Base-by-base conservation (phyloP, 2,888 invertebrate species). In the Taphrorychus bicolor region DNA sequence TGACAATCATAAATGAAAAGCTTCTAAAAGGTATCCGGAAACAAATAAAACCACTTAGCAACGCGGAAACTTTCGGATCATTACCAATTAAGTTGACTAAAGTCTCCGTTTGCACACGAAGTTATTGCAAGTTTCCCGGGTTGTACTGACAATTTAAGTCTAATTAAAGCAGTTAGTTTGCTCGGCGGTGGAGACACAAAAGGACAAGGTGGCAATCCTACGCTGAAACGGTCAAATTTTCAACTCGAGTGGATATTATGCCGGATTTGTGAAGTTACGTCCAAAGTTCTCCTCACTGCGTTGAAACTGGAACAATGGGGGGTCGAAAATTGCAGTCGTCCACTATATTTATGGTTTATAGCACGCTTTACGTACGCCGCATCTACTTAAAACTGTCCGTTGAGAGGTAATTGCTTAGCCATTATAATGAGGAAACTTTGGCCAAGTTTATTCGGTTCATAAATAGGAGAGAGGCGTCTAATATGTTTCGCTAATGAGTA, bases 161-260 rank as follows among this genome's bases (percentile, higher is more conserved):
- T 49, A 67, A 61, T 67, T 67, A 62, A 58, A 62, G 56, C 58
- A 57, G 60, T 54, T 62, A 67, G 67, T 58, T 60, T 40, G 56
- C 56, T 56, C 56, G 56, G 45, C 22, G 49, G 18, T 41, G 49
- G 22, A 16, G 41, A 48, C 41, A 58, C 57, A 52, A 61, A 56
- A 57, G 67, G 57, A 67, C 58, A 67, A 62, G 61, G 67, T 57
- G 61, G 51, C 59, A 57, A 58, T 67, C 58, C 52, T 14, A 53
- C 61, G 61, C 56, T 67, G 58, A 52, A 67, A 49, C 51, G 62
- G 67, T 67, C 67, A 67, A 51, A 67, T 52, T 60, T 67, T 62
- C 52, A 22, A 17, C 40, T 52, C 51, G 24, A 21, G 42, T 41
- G 22, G 53, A 41, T 53, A 60, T 60, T 53, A 60, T 41, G 60